Percentiles rank a stretch among this genome's conserved stretches.
These are phyloP conservation scores for Meloidogyne hapla DNA, from an alignment of 1,140 invertebrate species.

Conservation along the genomic window DNA sequence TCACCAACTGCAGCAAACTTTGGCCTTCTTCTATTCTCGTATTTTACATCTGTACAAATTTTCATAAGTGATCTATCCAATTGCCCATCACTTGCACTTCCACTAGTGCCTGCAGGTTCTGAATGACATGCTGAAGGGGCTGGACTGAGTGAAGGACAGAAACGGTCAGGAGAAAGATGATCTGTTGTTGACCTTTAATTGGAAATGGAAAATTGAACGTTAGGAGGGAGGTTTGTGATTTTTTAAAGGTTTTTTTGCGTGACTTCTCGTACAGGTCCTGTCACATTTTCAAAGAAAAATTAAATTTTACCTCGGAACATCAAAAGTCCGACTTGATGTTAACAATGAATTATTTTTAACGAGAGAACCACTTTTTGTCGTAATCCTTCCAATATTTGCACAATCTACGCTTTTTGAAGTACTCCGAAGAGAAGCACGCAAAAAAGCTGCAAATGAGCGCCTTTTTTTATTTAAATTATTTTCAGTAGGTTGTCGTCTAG, in stretches of 20 bases:
- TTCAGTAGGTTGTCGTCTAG: not conserved
- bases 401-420: not conserved
- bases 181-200: not conserved
- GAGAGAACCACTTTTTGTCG: not conserved
- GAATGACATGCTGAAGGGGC: constrained; percentile 26
- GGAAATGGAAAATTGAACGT: no score
- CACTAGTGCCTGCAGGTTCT: not conserved
- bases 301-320: not conserved
- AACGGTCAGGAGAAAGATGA: constrained; percentile 28
- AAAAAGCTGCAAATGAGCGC: not conserved
- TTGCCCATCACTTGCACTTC: constrained; percentile 44
- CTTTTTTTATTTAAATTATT: not conserved
- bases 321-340: not conserved
- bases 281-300: no score
- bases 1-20: constrained; percentile 63
- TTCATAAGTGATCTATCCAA: constrained; percentile 62
- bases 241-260: not conserved
- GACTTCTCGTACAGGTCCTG: no score
- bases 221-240: no score
- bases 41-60: constrained; percentile 63
- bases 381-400: not conserved
- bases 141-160: constrained; percentile 29
- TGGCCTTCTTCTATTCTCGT: constrained; percentile 56
- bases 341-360: not conserved
- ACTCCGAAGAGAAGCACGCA: not conserved